Base-by-base conservation (phyloP, 2,888 invertebrate species). In the Perizoma affinitatum region DNA sequence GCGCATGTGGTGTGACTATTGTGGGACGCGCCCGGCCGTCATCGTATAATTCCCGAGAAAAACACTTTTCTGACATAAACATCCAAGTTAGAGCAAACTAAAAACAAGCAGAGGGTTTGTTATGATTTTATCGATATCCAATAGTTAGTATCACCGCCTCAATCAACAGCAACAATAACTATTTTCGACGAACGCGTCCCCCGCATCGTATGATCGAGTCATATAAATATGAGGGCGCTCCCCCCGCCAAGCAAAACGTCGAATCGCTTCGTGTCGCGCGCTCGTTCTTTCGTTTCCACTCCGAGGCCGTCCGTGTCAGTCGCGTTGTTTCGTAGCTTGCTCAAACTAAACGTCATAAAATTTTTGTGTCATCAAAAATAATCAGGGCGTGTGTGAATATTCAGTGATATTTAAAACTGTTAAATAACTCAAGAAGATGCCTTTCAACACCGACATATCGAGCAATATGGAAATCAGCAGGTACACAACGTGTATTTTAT, bases 391-490 rank as follows among this genome's bases (percentile, higher is more conserved):
- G 88, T 88, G 89, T 90, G 90, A 68, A 65, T 56, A 68, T 89
- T 90, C 87, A 90, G 91, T 92, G 91, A 87, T 90, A 90, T 89
- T 89, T 88, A 87, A 74, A 77, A 70, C 69, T 65, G 77, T 79
- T 88, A 89, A 90, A 90, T 89, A 90, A 83, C 88, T 88, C 89
- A 71, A 83, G 88, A 90, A 88, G 80, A 91, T 91, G 91, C 85
- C 91, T 86, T 91, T 90, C 87, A 90, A 91, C 83, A 90, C 89
- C 66, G 91, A 92, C 68, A 86, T 92, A 73, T 91, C 92, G 54
- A 83, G 85, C 53, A 92, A 87, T 77, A 82, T 93, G 90, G 93
- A 93, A 80, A 93, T 87, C 78, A 93, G 93, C 93, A 93, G 93
- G 93, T 93, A 90, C 73, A 85, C 69, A 79, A 67, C 69, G 76